Evolutionary conservation across 2,888 invertebrate species (phyloP).

Genomic region (Polydrusus tereticollis): DNA sequence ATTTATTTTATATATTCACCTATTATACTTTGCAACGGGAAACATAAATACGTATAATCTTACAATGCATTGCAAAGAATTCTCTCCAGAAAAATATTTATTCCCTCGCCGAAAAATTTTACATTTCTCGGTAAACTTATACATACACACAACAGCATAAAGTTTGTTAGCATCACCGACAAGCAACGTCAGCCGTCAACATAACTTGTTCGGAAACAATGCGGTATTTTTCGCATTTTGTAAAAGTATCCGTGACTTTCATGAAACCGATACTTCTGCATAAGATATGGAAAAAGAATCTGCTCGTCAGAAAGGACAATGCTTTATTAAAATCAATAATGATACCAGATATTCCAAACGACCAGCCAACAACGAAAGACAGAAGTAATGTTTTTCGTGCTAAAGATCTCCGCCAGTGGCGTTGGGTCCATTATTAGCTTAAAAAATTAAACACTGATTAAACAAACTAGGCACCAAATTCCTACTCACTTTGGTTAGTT

Average conservation of each 20-base stretch:
- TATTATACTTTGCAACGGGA: too few species aligned
- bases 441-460: too few species aligned
- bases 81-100: slow-evolving; percentile 29
- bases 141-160: slow-evolving; percentile 25
- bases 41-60: not conserved
- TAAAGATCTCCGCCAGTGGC: slow-evolving; percentile 12
- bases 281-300: slow-evolving; percentile 48
- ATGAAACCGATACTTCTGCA: slow-evolving; percentile 46
- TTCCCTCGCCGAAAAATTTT: slow-evolving; percentile 42
- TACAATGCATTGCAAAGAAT: not conserved
- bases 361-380: slow-evolving; percentile 14
- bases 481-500: too few species aligned
- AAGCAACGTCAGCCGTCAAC: slow-evolving; percentile 44
- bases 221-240: slow-evolving; percentile 48
- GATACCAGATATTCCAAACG: slow-evolving; percentile 41
- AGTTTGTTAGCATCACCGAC: slow-evolving; percentile 25
- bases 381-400: slow-evolving; percentile 15
- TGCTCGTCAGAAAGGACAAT: slow-evolving; percentile 46
- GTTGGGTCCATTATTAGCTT: not conserved
- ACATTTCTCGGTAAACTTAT: slow-evolving; percentile 46
- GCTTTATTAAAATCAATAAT: slow-evolving; percentile 50
- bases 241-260: slow-evolving; percentile 43
- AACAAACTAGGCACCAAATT: not conserved
- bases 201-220: slow-evolving; percentile 46
- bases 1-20: too few species aligned